Conservation (phyloP, 2,888 invertebrate species). For the Sympetrum striolatum region DNA sequence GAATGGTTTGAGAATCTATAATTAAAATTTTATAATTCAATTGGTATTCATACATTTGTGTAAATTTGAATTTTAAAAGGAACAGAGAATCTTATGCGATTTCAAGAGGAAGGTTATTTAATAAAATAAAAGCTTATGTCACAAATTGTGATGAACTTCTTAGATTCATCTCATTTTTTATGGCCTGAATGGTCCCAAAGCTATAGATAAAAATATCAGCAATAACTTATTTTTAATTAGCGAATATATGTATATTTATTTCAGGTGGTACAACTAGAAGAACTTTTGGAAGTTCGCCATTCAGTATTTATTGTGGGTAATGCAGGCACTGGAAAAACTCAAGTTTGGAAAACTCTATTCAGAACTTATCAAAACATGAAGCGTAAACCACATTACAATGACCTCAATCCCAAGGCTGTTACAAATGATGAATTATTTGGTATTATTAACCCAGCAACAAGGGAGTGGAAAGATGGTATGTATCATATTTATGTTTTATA, state of each 20-base stretch:
- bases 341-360: slow-evolving; percentile 87
- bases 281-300: slow-evolving; percentile 90
- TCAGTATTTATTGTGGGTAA: slow-evolving; percentile 88
- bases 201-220: too few relatives aligned
- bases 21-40: too few relatives aligned
- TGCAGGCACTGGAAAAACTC: slow-evolving; percentile 90
- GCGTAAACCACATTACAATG: slow-evolving; percentile 82
- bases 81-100: too few relatives aligned
- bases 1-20: too few relatives aligned
- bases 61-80: too few relatives aligned
- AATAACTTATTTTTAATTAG: too few relatives aligned
- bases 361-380: slow-evolving; percentile 84
- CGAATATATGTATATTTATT: not conserved
- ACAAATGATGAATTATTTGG: slow-evolving; percentile 96
- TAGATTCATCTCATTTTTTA: too few relatives aligned
- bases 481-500: not conserved
- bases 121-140: too few relatives aligned
- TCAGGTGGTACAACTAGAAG: slow-evolving; percentile 89
- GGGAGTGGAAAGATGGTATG: slow-evolving; percentile 87
- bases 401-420: slow-evolving; percentile 95
- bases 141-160: too few relatives aligned
- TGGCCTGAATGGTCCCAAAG: too few relatives aligned
- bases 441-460: slow-evolving; percentile 88
- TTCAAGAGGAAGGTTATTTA: too few relatives aligned
- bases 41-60: too few relatives aligned